Evolutionary conservation across 2,888 invertebrate species (phyloP).

Genomic region (Apocheima hispidaria): DNA sequence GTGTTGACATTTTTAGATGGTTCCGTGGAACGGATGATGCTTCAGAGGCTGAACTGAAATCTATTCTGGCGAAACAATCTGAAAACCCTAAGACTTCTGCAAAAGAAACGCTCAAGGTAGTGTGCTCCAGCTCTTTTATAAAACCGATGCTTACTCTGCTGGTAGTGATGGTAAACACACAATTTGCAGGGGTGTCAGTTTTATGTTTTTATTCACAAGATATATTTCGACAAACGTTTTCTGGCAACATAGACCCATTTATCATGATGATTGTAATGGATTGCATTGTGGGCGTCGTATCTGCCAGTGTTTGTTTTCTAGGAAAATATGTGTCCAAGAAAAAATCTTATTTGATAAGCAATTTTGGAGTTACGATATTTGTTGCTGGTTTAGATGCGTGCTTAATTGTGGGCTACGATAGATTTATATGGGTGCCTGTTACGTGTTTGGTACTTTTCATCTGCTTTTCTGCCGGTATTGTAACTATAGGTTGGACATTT

Average conservation of each 20-base stretch:
- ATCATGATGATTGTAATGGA: conserved; percentile 22
- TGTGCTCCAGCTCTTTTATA: conserved; percentile 19
- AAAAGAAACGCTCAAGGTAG: conserved; percentile 6
- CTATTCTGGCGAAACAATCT: conserved; percentile 23
- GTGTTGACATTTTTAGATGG: conserved; percentile 50
- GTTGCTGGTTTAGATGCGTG: conserved; percentile 7
- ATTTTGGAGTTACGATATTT: too few species aligned
- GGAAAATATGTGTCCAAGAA: conserved; percentile 17
- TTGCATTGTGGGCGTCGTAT: background rate
- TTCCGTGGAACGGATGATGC: conserved; percentile 49
- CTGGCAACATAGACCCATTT: conserved; percentile 19
- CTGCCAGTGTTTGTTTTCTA: conserved; percentile 10
- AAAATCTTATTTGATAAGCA: too few species aligned
- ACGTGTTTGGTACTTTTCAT: conserved; percentile 17
- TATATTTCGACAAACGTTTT: conserved; percentile 18
- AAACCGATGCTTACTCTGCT: conserved; percentile 13
- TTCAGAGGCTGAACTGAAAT: conserved; percentile 49
- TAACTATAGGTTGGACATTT: conserved; percentile 55
- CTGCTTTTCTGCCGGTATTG: conserved; percentile 41
- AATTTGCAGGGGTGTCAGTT: conserved; percentile 25
- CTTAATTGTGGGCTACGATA: background rate
- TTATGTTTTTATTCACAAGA: conserved; percentile 20
- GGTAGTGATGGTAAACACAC: conserved; percentile 12
- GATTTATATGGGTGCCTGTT: conserved; percentile 18
- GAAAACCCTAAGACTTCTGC: conserved; percentile 5